Base-by-base conservation (phyloP, 2,113 vertebrate genomes). In the Sinocyclocheilus anshuiensis region DNA sequence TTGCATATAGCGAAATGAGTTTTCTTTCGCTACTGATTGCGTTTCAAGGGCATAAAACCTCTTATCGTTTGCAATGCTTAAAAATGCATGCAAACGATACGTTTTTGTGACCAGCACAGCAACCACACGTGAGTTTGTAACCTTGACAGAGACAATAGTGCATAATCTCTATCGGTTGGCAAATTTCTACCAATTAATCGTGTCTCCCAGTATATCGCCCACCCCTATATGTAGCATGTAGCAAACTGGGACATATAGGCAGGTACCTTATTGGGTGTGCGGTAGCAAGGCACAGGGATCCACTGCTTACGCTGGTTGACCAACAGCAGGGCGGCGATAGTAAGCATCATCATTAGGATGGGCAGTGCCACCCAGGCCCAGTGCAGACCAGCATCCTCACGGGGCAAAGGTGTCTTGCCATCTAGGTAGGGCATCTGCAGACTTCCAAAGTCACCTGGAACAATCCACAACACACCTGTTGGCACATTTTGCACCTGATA, bases 221-320 rank as follows among this genome's bases (percentile, higher is more conserved):
- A 71, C 16, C 67, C 67, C 0, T 4, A 20, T n/a, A n/a, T n/a
- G n/a, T n/a, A n/a, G n/a, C 13, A 45, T 20, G 24, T 55, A 55
- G 16, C 26, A 4, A 77, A 26, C 48, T 15, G 72, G 24, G 24
- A 39, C 11, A 22, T 10, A n/a, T 2, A 22, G 7, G 16, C 0
- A 50, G 12, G 48, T 93, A 97, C 97, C 96, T 97, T 97, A 87
- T 96, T 95, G 79, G 96, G 96, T 87, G 96, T 89, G 89, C 94
- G 95, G 90, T 97, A 97, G 92, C 96, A 97, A 71, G 94, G 96
- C 88, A 97, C 95, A 13, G 96, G 95, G 80, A 97, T 92, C 96
- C 97, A 97, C 88, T 96, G 96, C 90, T 96, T 97, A 69, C 96
- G 97, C 93, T 96, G 96, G 89, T 96, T 97, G 91, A 96, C 77